Percentiles rank a stretch among this genome's conserved stretches.
These are phyloP conservation scores for Betta splendens DNA, from an alignment of 2,797 vertebrate species.

Conservation along the genomic window DNA sequence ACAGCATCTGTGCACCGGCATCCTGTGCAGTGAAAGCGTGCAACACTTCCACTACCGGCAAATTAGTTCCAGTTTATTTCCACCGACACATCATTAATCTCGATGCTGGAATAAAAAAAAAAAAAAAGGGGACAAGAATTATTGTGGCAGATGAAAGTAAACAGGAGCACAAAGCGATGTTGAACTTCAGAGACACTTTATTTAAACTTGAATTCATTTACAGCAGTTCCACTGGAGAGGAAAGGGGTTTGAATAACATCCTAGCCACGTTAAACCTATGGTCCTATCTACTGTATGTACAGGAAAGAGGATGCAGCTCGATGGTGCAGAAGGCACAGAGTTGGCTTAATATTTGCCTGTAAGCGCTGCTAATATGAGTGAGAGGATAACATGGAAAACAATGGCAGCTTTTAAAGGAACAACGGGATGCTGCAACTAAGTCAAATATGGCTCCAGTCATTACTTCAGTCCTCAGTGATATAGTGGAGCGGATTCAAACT, in stretches of 20 bases:
- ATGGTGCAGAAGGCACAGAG: slow-evolving; percentile 81
- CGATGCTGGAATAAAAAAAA: background rate
- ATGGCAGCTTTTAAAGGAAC: slow-evolving; percentile 14
- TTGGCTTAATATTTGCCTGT: slow-evolving; percentile 70
- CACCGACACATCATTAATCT: slow-evolving; percentile 19
- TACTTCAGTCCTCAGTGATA: slow-evolving; percentile 16
- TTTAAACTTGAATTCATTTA: slow-evolving; percentile 73
- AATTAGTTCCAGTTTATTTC: background rate
- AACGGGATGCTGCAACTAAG: slow-evolving; percentile 16
- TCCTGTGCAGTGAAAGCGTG: no score
- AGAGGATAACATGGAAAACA: slow-evolving; percentile 26
- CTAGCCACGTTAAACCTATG: slow-evolving; percentile 62
- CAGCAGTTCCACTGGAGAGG: slow-evolving; percentile 72
- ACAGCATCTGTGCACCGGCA: no score
- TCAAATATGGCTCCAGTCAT: slow-evolving; percentile 17
- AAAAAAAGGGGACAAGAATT: background rate
- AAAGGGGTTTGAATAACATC: slow-evolving; percentile 43
- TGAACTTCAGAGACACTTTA: slow-evolving; percentile 70
- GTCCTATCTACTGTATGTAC: slow-evolving; percentile 71
- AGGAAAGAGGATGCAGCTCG: slow-evolving; percentile 68
- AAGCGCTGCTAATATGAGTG: slow-evolving; percentile 59
- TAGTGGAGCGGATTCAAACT: slow-evolving; percentile 27
- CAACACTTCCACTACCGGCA: background rate
- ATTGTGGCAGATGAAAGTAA: background rate
- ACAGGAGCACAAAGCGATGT: slow-evolving; percentile 2